phyloP scores from a whole-genome alignment of 2,113 vertebrate genomes.

The Perca flavescens region DNA sequence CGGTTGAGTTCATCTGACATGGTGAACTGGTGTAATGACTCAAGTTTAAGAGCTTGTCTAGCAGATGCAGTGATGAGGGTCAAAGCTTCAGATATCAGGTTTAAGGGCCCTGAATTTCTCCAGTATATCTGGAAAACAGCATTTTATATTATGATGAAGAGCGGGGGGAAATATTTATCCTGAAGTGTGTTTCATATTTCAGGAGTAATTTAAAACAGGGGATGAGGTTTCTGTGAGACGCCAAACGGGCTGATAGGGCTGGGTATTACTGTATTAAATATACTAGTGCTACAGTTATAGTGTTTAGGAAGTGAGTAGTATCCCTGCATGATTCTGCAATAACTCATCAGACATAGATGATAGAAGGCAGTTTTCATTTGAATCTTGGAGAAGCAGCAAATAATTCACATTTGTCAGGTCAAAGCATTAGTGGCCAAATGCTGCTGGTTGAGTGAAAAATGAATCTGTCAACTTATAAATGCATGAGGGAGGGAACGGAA shows the following conservation, averaged over 20 bases:
- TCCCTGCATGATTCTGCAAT: not conserved
- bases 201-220: conserved; percentile 19
- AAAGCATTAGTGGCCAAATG: conserved; percentile 17
- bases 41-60: conserved; percentile 53
- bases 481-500: not conserved
- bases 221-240: conserved; percentile 2
- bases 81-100: conserved; percentile 31
- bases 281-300: not conserved
- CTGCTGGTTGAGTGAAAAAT: conserved; percentile 11
- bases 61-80: conserved; percentile 37
- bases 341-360: not conserved
- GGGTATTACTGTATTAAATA: conserved; percentile 13
- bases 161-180: not conserved
- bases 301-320: not conserved
- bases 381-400: conserved; percentile 17
- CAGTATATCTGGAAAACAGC: conserved; percentile 15
- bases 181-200: conserved; percentile 36
- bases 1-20: conserved; percentile 46
- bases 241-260: not conserved
- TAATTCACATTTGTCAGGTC: conserved; percentile 11
- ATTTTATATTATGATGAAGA: conserved; percentile 41
- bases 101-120: conserved; percentile 39
- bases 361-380: conserved; percentile 1
- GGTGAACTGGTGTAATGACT: conserved; percentile 48
- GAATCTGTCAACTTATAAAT: not conserved